Evolutionary conservation across 2,113 vertebrate species (phyloP), one percentile per base, ranked within the genome.

Genomic region (Rhea pennata): DNA sequence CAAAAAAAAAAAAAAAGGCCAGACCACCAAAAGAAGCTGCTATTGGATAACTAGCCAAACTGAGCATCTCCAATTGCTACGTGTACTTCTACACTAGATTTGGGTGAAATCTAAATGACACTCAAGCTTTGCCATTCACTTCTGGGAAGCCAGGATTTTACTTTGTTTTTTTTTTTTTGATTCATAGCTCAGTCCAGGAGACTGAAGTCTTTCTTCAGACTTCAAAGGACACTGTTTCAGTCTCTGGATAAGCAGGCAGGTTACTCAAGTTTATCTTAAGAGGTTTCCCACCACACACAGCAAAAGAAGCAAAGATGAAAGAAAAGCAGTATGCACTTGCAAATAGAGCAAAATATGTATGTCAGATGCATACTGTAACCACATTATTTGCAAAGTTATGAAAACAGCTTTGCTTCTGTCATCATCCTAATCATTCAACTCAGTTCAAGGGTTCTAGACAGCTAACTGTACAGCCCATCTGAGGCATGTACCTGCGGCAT

Each of bases 241-340:
- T 23, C 13, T 79, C 61, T 70, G 87, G 84, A 82, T 77, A 94
- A 89, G 64, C 77, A 83, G 66, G 87, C 71, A 83, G 84, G 58
- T 91, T 94, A 82, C 29, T 40, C 42, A 89, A 72, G 86, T 53
- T 87, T 90, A 65, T 95, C 33, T 40, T 42, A 77, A 87, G 88
- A 92, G 48, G 40, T 65, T 96, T 87, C 65, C 65, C 58, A 94
- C 66, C 71, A 93, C 74, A 76, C 56, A 78, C 15, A 91, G 73
- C 62, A 95, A 94, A 80, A 21, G 36, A 74, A 84, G 33, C 19
- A 78, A 83, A 97, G 91, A 96, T 96, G 66, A 97, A 94, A 94
- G 93, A 84, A 53, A 65, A 84, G 81, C 61, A 84, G 81, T 15
- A 76, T 15, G 23, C 74, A 83, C 50, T 67, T 92, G 51, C 36